Base-by-base conservation (phyloP, 2,797 vertebrate species). In the Fringilla coelebs region DNA sequence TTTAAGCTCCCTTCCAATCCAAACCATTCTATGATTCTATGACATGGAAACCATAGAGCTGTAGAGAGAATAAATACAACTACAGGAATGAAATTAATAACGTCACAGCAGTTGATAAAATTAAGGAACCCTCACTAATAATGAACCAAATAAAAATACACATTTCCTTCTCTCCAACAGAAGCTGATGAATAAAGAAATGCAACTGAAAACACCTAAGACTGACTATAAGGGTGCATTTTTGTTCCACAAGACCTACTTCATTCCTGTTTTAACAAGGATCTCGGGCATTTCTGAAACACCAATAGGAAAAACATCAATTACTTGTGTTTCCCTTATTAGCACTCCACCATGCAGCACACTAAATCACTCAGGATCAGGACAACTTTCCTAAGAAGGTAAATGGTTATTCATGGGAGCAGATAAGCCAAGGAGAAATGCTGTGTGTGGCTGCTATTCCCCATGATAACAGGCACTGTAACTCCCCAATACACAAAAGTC, bases 241-340 rank as follows among this genome's bases (percentile, higher is more conserved):
- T 93, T 28, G 34, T 97, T 97, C 65, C 70, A 95, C 43, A 32
- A 94, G 32, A 85, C 57, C 90, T 79, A 74, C 70, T 93, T 94
- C 77, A 93, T 80, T 96, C 90, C 87, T 89, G 58, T 90, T 96
- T 95, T 96, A 95, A 96, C 85, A 96, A 73, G 73, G 79, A 88
- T 76, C 78, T 81, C 25, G 0, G 28, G 75, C 90, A 74, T 94
- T 96, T 95, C 92, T 93, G 88, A 95, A 93, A 87, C 75, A 49
- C 66, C 78, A 81, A 45, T 5, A 96, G 49, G 55, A 96, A 86
- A 52, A 81, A 79, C 67, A 71, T 81, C 28, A 63, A 29, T 72
- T 88, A 43, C 54, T 65, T 90, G 36, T 31, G 13, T 71, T 90
- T 81, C 38, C 73, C 40, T 61, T 70, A 63, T 6, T 43, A 62